Evolutionary conservation across 2,113 vertebrate genomes (phyloP), one percentile per base, ranked within the genome.

Genomic region (Balaeniceps rex): DNA sequence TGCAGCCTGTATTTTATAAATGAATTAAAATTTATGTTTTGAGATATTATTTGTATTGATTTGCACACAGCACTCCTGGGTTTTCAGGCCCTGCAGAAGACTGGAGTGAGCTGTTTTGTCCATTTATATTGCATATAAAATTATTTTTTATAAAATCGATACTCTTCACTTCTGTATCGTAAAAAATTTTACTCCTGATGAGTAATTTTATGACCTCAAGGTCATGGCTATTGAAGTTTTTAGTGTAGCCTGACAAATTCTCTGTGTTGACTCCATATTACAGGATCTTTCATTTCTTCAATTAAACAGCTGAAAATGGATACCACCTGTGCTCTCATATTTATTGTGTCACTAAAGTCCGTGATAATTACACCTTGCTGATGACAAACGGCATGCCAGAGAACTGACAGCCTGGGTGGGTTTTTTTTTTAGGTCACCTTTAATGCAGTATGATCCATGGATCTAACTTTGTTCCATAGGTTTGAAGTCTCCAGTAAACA

Each of bases 251-350:
- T 94, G 96, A 97, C 87, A 93, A 93, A 96, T 97, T 90, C 90
- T 88, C 91, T 80, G 7, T 81, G 92, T 98, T 97, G 93, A 79
- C 72, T 93, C 87, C 38, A 18, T 72, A 75, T 82, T 96, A 68
- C 69, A 83, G 88, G 92, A 97, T 93, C 97, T 98, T 97, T 98
- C 97, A 96, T 96, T 98, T 97, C 94, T 96, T 91, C 96, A 95
- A 72, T 98, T 97, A 97, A 97, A 95, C 80, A 80, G 71, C 87
- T 96, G 97, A 96, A 98, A 97, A 97, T 84, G 90, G 97, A 96
- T 90, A 88, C 97, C 96, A 97, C 96, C 97, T 96, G 96, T 87
- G 94, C 88, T 95, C 83, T 87, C 42, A 2, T 88, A 93, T 98
- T 97, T 97, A 96, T 95, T 90, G 91, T 88, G 79, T 92, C 96